phyloP scores from a whole-genome alignment of 2,113 vertebrate genomes.

The Telmatochromis sp. region DNA sequence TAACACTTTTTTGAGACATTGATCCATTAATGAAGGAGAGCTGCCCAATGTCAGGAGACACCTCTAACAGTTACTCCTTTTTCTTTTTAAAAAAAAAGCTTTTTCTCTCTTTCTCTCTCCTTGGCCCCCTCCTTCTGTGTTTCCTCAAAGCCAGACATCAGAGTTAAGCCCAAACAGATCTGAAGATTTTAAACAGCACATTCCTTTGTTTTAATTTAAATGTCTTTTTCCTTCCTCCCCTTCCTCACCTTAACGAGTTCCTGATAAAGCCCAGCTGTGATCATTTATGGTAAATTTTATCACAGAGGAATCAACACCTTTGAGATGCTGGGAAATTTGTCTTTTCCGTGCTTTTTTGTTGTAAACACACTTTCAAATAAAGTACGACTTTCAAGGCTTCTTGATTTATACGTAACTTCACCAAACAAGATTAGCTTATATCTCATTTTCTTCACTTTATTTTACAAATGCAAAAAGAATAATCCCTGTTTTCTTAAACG shows the following conservation, averaged over 20 bases:
- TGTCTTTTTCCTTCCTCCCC: neutral
- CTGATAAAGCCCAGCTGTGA: neutral
- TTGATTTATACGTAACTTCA: neutral
- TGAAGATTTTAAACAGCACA: neutral
- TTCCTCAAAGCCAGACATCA: conserved; percentile 1
- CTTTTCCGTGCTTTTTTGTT: neutral
- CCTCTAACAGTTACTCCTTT: conserved; percentile 21
- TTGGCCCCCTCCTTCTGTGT: neutral
- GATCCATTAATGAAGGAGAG: neutral
- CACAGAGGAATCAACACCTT: neutral
- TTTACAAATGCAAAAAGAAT: neutral
- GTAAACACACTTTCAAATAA: neutral
- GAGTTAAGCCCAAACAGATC: conserved; percentile 4
- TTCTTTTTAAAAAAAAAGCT: neutral
- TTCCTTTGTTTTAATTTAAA: conserved; percentile 29
- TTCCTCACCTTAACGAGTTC: neutral
- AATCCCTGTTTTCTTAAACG: neutral
- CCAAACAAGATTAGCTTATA: neutral
- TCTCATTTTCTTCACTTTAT: neutral
- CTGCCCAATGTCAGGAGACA: neutral
- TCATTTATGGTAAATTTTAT: neutral
- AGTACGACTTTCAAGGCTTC: neutral
- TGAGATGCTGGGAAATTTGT: neutral
- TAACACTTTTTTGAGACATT: neutral
- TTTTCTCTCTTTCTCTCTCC: neutral